Conservation (phyloP, 2,888 invertebrate genomes). For the Anthrax anthrax region DNA sequence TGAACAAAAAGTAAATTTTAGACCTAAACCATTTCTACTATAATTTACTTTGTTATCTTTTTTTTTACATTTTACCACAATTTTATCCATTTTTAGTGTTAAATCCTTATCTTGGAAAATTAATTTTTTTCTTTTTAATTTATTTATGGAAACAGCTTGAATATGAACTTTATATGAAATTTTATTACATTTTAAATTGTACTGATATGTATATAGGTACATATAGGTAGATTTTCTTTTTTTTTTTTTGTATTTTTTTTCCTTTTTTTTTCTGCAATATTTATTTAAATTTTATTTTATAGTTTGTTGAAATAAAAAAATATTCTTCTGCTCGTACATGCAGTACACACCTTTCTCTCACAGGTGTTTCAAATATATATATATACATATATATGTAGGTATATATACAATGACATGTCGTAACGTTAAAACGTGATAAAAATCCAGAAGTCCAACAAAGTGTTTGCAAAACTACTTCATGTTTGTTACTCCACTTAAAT, state of each 20-base stretch:
- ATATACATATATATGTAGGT: neutral
- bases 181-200: neutral
- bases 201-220: too few species aligned
- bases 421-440: constrained; percentile 11
- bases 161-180: neutral
- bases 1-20: too few species aligned
- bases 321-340: neutral
- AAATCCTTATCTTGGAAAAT: neutral
- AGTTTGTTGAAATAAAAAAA: too few species aligned
- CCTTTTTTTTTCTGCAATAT: neutral
- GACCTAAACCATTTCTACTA: too few species aligned
- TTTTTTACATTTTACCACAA: too few species aligned
- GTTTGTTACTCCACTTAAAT: neutral
- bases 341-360: constrained; percentile 1
- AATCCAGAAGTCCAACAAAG: constrained; percentile 1
- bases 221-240: too few species aligned
- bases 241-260: neutral
- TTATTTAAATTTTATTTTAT: neutral
- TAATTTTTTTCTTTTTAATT: neutral
- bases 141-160: neutral
- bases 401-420: constrained; percentile 6
- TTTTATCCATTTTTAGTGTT: too few species aligned
- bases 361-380: constrained; percentile 2
- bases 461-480: neutral
- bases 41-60: too few species aligned